Evolutionary conservation across 1,140 invertebrate species (phyloP).

Genomic region (Harlomillsia oculata): DNA sequence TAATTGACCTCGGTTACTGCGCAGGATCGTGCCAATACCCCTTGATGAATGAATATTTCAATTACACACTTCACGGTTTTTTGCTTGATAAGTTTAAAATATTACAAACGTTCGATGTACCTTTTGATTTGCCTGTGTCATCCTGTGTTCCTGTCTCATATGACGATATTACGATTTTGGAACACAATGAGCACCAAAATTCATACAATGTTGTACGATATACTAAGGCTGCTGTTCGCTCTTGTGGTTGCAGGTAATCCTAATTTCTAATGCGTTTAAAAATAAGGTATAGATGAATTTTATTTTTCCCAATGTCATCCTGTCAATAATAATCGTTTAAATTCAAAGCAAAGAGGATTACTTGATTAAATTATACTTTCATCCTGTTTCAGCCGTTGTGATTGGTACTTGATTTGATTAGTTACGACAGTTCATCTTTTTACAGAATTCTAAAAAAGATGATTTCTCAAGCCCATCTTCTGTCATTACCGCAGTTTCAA

Average conservation of each 20-base stretch:
- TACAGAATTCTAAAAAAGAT: too few species aligned
- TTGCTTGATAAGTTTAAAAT: background rate
- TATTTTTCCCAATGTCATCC: background rate
- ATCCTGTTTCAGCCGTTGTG: too few species aligned
- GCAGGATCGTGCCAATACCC: conserved; percentile 22
- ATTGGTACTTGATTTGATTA: too few species aligned
- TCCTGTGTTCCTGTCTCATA: conserved; percentile 17
- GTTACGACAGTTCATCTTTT: too few species aligned
- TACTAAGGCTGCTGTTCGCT: conserved; percentile 3
- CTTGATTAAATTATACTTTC: too few species aligned
- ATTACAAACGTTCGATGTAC: background rate
- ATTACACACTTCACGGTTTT: conserved; percentile 15
- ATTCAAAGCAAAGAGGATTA: too few species aligned
- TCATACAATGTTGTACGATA: background rate
- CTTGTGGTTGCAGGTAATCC: conserved; percentile 24
- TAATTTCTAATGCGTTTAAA: background rate
- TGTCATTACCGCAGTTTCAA: too few species aligned
- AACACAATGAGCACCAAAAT: background rate
- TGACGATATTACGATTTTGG: background rate
- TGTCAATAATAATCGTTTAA: background rate
- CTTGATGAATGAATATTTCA: conserved; percentile 16
- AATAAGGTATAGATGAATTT: background rate
- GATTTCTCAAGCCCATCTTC: too few species aligned
- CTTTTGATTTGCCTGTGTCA: conserved; percentile 8
- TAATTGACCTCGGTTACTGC: conserved; percentile 29